A percentile compares a stretch with the other conserved stretches of the same genome.
These are phyloP conservation scores for Eristalis pertinax DNA, from an alignment of 2,888 invertebrate species.

Conservation along the genomic window DNA sequence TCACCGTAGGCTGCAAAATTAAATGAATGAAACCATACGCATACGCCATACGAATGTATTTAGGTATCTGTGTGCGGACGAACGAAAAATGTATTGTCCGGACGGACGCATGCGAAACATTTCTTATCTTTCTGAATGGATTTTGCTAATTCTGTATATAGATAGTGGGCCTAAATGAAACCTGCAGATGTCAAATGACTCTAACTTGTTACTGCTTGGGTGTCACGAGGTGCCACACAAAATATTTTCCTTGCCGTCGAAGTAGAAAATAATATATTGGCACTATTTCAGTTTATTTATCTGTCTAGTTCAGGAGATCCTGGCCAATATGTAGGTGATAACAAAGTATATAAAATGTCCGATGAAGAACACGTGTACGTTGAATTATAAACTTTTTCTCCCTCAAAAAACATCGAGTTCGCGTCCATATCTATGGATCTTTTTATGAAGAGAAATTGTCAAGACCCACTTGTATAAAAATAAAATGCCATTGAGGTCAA, in stretches of 20 bases:
- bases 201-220: conserved; percentile 37
- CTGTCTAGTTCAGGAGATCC: neutral
- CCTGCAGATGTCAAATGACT: conserved; percentile 59
- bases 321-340: neutral
- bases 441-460: neutral
- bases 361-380: conserved; percentile 17
- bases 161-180: conserved; percentile 59
- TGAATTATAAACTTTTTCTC: neutral
- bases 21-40: conserved; percentile 67
- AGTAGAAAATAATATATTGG: neutral
- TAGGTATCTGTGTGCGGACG: neutral
- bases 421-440: neutral
- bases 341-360: neutral
- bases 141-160: conserved; percentile 29
- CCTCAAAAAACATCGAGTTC: neutral
- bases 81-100: conserved; percentile 44
- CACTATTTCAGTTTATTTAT: neutral
- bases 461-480: neutral
- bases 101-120: conserved; percentile 24
- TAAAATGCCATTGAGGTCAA: conserved; percentile 21
- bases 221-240: conserved; percentile 34
- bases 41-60: conserved; percentile 15
- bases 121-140: conserved; percentile 38
- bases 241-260: conserved; percentile 32
- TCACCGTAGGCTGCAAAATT: conserved; percentile 31